Evolutionary conservation across 30 jellyfish, hydroid and myxozoan genomes (phyloP).

Genomic region (Aurelia aurita complex sp. Pacific): DNA sequence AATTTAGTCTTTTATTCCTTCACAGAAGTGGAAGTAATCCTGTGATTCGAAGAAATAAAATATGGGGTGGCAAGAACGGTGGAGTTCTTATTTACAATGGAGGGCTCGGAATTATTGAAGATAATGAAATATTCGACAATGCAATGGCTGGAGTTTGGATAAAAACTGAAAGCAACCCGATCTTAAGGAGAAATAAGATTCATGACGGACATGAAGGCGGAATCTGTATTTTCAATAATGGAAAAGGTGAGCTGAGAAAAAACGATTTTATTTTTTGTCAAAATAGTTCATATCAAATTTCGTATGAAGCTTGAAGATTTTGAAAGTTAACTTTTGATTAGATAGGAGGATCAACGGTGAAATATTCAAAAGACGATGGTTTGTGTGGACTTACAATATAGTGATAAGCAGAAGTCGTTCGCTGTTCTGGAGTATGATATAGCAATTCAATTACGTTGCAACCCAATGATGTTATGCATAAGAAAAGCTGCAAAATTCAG

Average conservation of each 20-base stretch:
- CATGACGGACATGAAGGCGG: slow-evolving; percentile 98
- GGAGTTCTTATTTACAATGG: slow-evolving; percentile 97
- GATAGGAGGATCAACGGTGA: too few relatives aligned
- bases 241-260: slow-evolving; percentile 63
- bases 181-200: slow-evolving; percentile 83
- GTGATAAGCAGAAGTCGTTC: too few relatives aligned
- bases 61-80: slow-evolving; percentile 98
- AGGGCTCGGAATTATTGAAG: slow-evolving; percentile 92
- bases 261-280: background rate
- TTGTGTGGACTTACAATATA: too few relatives aligned
- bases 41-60: slow-evolving; percentile 82
- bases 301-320: too few relatives aligned
- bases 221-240: slow-evolving; percentile 90
- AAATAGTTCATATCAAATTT: too few relatives aligned
- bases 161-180: slow-evolving; percentile 92
- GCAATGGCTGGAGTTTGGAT: slow-evolving; percentile 99
- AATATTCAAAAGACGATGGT: too few relatives aligned
- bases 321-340: too few relatives aligned
- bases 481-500: too few relatives aligned
- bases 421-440: too few relatives aligned
- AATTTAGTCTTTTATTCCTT: background rate
- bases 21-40: slow-evolving; percentile 96
- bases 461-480: too few relatives aligned
- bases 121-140: slow-evolving; percentile 91
- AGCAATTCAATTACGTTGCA: too few relatives aligned